Base-by-base conservation (phyloP, 2,888 invertebrate species). In the Taphrorychus bicolor region DNA sequence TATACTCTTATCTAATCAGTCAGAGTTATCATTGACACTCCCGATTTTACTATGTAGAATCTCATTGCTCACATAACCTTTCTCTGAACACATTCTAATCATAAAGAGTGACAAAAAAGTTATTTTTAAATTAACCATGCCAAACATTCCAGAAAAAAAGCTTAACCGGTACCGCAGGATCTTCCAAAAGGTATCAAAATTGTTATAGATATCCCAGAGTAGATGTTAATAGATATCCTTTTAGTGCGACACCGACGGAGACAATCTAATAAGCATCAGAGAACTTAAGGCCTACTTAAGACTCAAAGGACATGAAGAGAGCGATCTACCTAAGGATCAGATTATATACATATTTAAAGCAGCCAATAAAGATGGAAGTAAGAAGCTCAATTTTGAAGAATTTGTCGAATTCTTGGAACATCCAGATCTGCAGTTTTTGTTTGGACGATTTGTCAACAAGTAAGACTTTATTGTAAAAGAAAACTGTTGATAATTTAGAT, bases 241-340 rank as follows among this genome's bases (percentile, higher is more conserved):
- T 51, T 45, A 91, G 88, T 91, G 91, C 76, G 93, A 93, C 78
- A 84, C 82, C 53, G 89, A 92, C 78, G 84, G 85, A 70, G 91
- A 92, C 83, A 91, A 91, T 3, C 84, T 82, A 71, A 88, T 93
- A 76, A 88, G 88, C 2, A 84, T 89, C 76, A 82, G 84, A 19
- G 92, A 93, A 76, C 83, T 93, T 2, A 85, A 85, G 76, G 83
- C 23, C 2, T 70, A 60, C 56, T n/a, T 70, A 14, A 23, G 86
- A 88, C 77, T 85, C 88, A 72, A 84, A 85, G 23, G 86, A 18
- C 22, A 70, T 69, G 45, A 17, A 9, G 60, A 70, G 22, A n/a
- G n/a, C n/a, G 69, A 71, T 9, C 58, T 73, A 9, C 68, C 74
- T 4, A 61, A 51, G 19, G 60, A 86, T 0, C 76, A 87, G 70